Conservation (phyloP, 1,140 invertebrate genomes). For the Ooceraea biroi region DNA sequence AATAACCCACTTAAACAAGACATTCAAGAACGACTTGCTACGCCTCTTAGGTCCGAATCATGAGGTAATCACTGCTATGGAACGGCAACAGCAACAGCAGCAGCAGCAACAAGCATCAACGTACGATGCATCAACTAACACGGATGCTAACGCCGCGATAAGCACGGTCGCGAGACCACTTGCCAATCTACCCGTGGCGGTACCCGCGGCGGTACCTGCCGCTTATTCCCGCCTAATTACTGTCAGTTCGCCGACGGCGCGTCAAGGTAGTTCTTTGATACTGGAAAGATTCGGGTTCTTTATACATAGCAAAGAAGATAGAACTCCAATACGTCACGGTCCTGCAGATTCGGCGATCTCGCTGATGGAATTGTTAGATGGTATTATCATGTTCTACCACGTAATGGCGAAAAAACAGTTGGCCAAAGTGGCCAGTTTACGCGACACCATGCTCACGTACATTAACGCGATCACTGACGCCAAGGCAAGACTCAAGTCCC, state of each 20-base stretch:
- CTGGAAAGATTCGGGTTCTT: conserved; percentile 80
- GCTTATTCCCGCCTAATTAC: conserved; percentile 75
- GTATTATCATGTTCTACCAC: conserved; percentile 90
- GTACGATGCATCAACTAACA: conserved; percentile 66
- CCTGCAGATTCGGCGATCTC: conserved; percentile 84
- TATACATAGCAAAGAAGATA: conserved; percentile 76
- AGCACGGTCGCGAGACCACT: conserved; percentile 64
- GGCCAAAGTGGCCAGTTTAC: conserved; percentile 88
- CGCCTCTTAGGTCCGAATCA: conserved; percentile 85
- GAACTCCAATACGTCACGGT: conserved; percentile 78
- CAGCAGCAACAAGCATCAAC: conserved; percentile 32
- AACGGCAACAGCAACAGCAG: conserved; percentile 70
- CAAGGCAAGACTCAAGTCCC: conserved; percentile 83
- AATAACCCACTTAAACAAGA: conserved; percentile 89
- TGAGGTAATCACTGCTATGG: conserved; percentile 81
- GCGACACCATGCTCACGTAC: conserved; percentile 88
- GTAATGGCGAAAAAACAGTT: conserved; percentile 90
- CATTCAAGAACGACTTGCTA: conserved; percentile 86
- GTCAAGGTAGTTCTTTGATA: conserved; percentile 70
- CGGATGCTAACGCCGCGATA: conserved; percentile 49
- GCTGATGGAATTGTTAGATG: conserved; percentile 89
- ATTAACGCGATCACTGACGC: conserved; percentile 86
- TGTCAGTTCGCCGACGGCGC: conserved; percentile 60
- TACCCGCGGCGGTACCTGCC: conserved; percentile 77
- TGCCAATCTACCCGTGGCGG: conserved; percentile 73